Evolutionary conservation across 1,140 invertebrate genomes (phyloP).

Genomic region (Riptortus pedestris): DNA sequence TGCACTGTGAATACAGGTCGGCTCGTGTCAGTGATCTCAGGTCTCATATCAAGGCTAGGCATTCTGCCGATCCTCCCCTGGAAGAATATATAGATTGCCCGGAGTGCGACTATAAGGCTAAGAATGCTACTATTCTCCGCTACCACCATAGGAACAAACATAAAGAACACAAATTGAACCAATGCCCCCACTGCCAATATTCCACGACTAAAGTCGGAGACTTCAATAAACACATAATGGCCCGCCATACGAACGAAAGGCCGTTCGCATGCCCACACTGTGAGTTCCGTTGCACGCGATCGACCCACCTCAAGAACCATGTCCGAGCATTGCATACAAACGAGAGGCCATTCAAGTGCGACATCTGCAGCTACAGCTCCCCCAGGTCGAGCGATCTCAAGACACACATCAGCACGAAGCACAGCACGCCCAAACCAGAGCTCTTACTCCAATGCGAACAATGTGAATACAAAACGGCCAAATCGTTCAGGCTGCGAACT

Average conservation of each 20-base stretch:
- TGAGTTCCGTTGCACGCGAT: background rate
- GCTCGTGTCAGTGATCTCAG: background rate
- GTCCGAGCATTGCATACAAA: background rate
- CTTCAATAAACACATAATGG: background rate
- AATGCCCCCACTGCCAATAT: background rate
- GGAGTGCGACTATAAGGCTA: background rate
- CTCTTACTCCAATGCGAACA: background rate
- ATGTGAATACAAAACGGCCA: background rate
- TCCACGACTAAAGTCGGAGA: background rate
- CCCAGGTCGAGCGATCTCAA: background rate
- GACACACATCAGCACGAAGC: background rate
- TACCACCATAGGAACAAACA: background rate
- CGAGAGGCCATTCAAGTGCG: background rate
- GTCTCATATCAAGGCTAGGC: background rate
- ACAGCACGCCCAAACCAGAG: background rate
- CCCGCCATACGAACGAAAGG: background rate
- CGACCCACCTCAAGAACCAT: background rate
- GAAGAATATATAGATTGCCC: background rate
- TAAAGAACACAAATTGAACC: background rate
- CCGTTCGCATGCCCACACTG: background rate
- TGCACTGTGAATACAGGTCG: background rate
- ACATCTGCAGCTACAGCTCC: background rate
- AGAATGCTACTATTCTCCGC: background rate
- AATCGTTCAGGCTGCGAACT: background rate
- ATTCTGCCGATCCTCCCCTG: background rate